Percentiles rank a stretch among this genome's conserved stretches.
Evolutionary conservation across 1,140 invertebrate species (phyloP).

Genomic region (Drosophila leontia): DNA sequence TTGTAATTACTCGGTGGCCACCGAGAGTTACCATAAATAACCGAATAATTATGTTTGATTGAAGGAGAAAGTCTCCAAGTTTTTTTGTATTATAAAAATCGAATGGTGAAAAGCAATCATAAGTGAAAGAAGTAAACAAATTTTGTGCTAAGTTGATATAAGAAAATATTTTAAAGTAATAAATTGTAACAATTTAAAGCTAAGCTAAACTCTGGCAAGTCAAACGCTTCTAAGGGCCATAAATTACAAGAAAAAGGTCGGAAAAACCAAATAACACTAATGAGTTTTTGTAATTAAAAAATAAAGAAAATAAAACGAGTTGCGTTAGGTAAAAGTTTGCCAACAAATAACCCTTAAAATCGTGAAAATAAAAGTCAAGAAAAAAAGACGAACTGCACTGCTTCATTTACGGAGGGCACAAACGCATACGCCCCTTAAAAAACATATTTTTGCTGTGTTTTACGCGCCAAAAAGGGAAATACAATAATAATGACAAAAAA

Average conservation of each 20-base stretch:
- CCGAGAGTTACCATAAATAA: conserved; percentile 29
- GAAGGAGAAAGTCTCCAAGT: conserved; percentile 23
- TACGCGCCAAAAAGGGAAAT: conserved; percentile 56
- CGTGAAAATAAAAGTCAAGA: conserved; percentile 6
- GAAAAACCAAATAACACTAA: conserved; percentile 55
- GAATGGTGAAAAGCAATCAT: background rate
- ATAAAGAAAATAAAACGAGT: conserved; percentile 30
- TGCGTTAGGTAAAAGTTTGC: conserved; percentile 44
- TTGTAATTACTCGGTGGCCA: conserved; percentile 21
- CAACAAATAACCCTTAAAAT: conserved; percentile 28
- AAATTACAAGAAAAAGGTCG: conserved; percentile 55
- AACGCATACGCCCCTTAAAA: conserved; percentile 46
- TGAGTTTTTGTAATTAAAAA: conserved; percentile 68
- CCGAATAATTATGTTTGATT: conserved; percentile 23
- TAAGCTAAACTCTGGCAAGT: background rate
- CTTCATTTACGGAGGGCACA: conserved; percentile 51
- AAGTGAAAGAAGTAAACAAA: conserved; percentile 1
- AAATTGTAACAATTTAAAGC: background rate
- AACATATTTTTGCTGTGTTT: conserved; percentile 34
- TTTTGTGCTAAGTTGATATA: too few species aligned
- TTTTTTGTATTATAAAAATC: background rate
- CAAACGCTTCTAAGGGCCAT: conserved; percentile 30
- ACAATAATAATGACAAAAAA: conserved; percentile 33
- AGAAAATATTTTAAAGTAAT: background rate
- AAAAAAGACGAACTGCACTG: conserved; percentile 62